Evolutionary conservation across 1,140 invertebrate genomes (phyloP).

Genomic region (Bathynomus jamesi): DNA sequence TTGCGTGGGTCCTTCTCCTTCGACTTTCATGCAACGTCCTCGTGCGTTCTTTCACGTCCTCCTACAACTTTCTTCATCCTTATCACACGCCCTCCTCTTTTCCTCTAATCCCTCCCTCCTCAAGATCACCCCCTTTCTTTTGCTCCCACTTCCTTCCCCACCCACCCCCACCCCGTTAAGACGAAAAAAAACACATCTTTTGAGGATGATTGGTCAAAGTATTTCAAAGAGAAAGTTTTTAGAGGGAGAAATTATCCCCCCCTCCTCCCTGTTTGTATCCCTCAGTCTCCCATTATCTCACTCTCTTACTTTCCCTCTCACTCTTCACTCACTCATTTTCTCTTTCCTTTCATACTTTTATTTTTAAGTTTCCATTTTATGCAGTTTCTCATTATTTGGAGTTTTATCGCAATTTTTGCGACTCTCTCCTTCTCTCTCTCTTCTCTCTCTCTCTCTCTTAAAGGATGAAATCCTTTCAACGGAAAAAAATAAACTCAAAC

Average conservation of each 20-base stretch:
- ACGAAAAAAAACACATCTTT: neutral
- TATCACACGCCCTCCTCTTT: neutral
- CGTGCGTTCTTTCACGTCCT: no score
- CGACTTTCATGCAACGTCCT: no score
- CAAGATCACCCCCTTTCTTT: neutral
- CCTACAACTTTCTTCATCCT: neutral
- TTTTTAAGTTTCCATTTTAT: no score
- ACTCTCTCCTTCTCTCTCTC: no score
- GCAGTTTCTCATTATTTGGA: no score
- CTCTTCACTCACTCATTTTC: no score
- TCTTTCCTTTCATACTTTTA: no score
- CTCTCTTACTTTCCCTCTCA: neutral
- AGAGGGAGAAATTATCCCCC: neutral
- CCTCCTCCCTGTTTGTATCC: neutral
- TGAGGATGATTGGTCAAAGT: slow-evolving; percentile 1
- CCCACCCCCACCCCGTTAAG: neutral
- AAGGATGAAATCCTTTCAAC: no score
- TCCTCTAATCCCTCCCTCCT: neutral
- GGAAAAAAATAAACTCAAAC: no score
- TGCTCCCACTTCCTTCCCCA: neutral
- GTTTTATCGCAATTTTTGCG: no score
- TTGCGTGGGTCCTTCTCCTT: no score
- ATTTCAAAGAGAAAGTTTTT: neutral
- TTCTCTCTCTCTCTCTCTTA: no score
- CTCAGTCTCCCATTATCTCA: neutral